Evolutionary conservation across 2,113 vertebrate species (phyloP).

Genomic region (Muntiacus reevesi): DNA sequence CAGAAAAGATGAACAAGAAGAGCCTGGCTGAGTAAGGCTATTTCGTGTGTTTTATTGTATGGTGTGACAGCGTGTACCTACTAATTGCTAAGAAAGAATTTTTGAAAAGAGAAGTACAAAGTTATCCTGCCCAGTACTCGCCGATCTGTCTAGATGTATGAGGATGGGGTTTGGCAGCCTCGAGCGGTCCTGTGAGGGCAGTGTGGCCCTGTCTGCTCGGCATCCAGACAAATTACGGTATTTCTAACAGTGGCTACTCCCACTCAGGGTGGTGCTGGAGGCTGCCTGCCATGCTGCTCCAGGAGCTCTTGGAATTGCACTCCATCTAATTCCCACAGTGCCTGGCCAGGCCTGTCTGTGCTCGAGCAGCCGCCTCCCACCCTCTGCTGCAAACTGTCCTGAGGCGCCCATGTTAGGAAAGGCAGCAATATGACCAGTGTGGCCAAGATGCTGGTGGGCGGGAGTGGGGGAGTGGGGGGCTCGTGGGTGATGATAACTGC

Average conservation of each 20-base stretch:
- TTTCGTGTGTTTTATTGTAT: conserved; percentile 1
- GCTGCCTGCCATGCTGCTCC: conserved; percentile 31
- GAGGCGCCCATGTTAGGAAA: neutral
- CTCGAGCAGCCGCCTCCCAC: neutral
- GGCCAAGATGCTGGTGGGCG: neutral
- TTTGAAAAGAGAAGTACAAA: conserved; percentile 31
- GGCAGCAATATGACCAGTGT: rapidly evolving
- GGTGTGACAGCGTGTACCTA: neutral
- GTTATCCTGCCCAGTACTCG: neutral
- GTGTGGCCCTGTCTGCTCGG: conserved; percentile 19
- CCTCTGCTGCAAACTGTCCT: neutral
- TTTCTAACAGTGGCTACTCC: conserved; percentile 54
- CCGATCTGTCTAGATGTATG: neutral
- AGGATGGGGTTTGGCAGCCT: conserved; percentile 61
- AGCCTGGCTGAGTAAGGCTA: neutral
- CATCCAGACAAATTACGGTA: conserved; percentile 59
- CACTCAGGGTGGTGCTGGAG: conserved; percentile 60
- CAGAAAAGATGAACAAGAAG: neutral
- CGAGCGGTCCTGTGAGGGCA: conserved; percentile 46
- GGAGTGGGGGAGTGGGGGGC: neutral
- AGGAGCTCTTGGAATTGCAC: conserved; percentile 26
- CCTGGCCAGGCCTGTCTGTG: neutral
- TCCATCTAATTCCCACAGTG: neutral
- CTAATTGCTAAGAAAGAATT: conserved; percentile 23
- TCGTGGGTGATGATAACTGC: neutral